Evolutionary conservation across 2,113 vertebrate species (phyloP).

Genomic region (Hemicordylus capensis): DNA sequence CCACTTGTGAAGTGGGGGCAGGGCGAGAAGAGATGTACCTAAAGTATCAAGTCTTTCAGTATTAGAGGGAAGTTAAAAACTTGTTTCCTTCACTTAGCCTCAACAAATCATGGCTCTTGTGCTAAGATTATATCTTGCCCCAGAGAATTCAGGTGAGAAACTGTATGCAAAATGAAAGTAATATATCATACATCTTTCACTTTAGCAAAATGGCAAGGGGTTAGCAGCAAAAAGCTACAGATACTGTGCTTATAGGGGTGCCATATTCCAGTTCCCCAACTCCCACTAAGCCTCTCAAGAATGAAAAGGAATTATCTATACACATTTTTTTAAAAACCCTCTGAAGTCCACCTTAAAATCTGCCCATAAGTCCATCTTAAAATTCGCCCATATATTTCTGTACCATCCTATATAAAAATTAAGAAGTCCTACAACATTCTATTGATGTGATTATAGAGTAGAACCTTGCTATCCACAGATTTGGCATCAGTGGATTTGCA

Average conservation of each 20-base stretch:
- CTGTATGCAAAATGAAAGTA: slow-evolving; percentile 32
- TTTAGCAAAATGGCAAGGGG: neutral
- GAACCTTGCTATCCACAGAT: too few relatives aligned
- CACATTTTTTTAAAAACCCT: too few relatives aligned
- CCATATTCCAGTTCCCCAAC: too few relatives aligned
- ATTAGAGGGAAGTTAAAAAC: slow-evolving; percentile 45
- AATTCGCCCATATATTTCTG: too few relatives aligned
- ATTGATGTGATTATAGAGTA: too few relatives aligned
- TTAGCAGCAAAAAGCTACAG: slow-evolving; percentile 33
- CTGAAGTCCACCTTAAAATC: too few relatives aligned
- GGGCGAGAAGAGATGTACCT: neutral
- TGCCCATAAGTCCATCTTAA: too few relatives aligned
- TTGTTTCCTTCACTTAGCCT: slow-evolving; percentile 66
- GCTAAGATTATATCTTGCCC: slow-evolving; percentile 48
- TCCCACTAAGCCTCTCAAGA: too few relatives aligned
- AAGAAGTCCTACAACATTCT: too few relatives aligned
- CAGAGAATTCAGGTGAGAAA: slow-evolving; percentile 42
- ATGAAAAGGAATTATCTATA: too few relatives aligned
- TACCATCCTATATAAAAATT: too few relatives aligned
- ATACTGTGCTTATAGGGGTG: neutral
- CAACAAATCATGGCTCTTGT: slow-evolving; percentile 14
- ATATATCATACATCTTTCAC: slow-evolving; percentile 49
- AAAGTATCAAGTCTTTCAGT: slow-evolving; percentile 48
- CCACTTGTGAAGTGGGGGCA: neutral
- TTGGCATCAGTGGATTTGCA: too few relatives aligned